Conservation (phyloP, 2,113 vertebrate genomes). For the Trematocara nigrifrons region DNA sequence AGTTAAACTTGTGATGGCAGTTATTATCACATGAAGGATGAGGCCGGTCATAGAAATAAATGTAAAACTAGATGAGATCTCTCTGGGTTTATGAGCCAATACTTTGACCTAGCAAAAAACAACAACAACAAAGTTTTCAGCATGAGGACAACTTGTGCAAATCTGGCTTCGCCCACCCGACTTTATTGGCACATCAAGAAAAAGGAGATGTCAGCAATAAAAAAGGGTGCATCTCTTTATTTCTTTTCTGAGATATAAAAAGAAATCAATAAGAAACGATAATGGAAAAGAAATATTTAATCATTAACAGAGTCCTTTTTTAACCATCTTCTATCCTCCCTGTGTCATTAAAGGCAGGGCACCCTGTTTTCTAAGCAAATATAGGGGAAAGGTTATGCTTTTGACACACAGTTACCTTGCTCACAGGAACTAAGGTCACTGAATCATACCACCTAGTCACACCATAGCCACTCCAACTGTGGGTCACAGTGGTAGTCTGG, state of each 20-base stretch:
- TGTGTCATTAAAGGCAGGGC: background rate
- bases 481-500: background rate
- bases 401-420: conserved; percentile 19
- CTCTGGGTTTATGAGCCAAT: background rate
- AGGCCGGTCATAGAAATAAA: background rate
- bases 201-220: background rate
- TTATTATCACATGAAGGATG: background rate
- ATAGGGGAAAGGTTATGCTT: conserved; percentile 32
- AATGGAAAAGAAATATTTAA: background rate
- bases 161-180: background rate
- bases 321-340: background rate
- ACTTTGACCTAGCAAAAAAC: conserved; percentile 20
- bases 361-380: conserved; percentile 30
- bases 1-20: background rate
- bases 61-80: background rate
- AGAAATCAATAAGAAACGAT: background rate
- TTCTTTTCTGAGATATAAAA: background rate
- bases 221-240: background rate
- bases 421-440: background rate
- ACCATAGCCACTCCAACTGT: background rate
- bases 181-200: background rate
- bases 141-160: conserved; percentile 16
- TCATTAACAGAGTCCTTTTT: background rate
- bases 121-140: background rate
- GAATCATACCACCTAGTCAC: conserved; percentile 47